Conservation (phyloP, 2,797 vertebrate species). For the Gadopsis bispinosus region DNA sequence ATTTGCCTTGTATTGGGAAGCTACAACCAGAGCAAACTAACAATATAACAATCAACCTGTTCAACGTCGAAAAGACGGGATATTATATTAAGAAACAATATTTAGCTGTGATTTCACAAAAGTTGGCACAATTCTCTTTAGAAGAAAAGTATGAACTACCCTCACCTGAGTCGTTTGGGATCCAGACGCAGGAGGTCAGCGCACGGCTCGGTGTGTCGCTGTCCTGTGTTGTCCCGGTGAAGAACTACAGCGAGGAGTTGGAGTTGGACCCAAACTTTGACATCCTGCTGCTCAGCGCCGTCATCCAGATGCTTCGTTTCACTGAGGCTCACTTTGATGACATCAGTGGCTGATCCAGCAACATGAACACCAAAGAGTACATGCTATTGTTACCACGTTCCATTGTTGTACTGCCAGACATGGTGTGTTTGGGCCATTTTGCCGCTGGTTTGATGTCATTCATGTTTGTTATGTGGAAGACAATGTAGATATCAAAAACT, state of each 20-base stretch:
- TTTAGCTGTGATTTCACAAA: neutral
- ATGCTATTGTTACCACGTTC: no score
- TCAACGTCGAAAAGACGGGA: neutral
- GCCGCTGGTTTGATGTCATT: no score
- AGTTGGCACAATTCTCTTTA: neutral
- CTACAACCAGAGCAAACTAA: neutral
- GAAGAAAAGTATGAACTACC: neutral
- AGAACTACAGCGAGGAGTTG: constrained; percentile 82
- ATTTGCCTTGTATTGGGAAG: neutral
- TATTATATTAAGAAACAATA: no score
- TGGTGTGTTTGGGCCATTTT: neutral
- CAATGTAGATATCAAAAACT: no score
- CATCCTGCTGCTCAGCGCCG: constrained; percentile 77
- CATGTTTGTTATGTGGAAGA: no score
- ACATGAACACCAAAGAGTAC: neutral
- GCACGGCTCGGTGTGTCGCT: constrained; percentile 77
- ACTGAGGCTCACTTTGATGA: constrained; percentile 81
- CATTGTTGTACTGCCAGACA: neutral
- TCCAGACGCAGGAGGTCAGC: constrained; percentile 75
- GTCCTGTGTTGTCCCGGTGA: constrained; percentile 82
- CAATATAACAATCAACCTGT: neutral
- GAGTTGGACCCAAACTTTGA: constrained; percentile 78
- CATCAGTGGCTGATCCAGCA: constrained; percentile 25
- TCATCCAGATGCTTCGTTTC: constrained; percentile 78
- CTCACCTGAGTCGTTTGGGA: neutral